A percentile compares a stretch with the other conserved stretches of the same genome.
These are phyloP conservation scores for Megaleporinus macrocephalus DNA, from an alignment of 2,113 vertebrate species.

Conservation along the genomic window DNA sequence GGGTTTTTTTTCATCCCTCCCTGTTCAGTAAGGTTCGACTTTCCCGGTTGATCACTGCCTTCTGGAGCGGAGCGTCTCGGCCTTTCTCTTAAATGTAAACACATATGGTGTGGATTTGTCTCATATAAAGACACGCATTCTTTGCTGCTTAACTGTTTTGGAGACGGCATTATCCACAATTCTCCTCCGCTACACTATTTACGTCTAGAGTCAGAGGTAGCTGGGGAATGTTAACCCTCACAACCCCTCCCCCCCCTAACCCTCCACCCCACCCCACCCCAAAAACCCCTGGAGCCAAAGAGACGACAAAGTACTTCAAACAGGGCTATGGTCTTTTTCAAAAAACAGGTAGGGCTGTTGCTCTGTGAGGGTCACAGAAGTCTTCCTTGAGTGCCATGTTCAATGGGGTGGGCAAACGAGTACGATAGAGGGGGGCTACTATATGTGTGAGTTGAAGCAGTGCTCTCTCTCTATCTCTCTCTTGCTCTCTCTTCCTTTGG, in stretches of 20 bases:
- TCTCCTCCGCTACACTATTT: slow-evolving; percentile 61
- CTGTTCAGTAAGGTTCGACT: slow-evolving; percentile 49
- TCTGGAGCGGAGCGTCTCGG: slow-evolving; percentile 62
- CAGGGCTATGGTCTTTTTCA: slow-evolving; percentile 23
- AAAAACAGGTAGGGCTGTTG: slow-evolving; percentile 43
- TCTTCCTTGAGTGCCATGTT: slow-evolving; percentile 47
- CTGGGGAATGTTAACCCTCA: slow-evolving; percentile 3
- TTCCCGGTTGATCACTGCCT: slow-evolving; percentile 61
- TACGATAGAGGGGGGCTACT: slow-evolving; percentile 64
- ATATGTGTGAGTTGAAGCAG: slow-evolving; percentile 58
- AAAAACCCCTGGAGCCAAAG: slow-evolving; percentile 10
- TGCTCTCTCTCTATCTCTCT: slow-evolving; percentile 60
- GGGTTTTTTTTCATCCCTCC: slow-evolving; percentile 47
- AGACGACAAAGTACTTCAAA: slow-evolving; percentile 60
- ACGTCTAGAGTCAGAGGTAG: slow-evolving; percentile 56
- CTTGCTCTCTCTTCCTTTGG: too few relatives aligned
- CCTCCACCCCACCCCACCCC: too few relatives aligned
- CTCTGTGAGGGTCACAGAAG: slow-evolving; percentile 25
- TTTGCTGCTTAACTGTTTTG: slow-evolving; percentile 59
- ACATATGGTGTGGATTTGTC: slow-evolving; percentile 70
- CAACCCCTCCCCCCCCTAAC: neutral
- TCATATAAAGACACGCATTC: slow-evolving; percentile 64
- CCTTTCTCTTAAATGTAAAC: slow-evolving; percentile 65
- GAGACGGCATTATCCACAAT: slow-evolving; percentile 65
- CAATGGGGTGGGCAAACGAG: slow-evolving; percentile 55